Base-by-base conservation (phyloP, 1,140 invertebrate species). In the Archegozetes longisetosus region DNA sequence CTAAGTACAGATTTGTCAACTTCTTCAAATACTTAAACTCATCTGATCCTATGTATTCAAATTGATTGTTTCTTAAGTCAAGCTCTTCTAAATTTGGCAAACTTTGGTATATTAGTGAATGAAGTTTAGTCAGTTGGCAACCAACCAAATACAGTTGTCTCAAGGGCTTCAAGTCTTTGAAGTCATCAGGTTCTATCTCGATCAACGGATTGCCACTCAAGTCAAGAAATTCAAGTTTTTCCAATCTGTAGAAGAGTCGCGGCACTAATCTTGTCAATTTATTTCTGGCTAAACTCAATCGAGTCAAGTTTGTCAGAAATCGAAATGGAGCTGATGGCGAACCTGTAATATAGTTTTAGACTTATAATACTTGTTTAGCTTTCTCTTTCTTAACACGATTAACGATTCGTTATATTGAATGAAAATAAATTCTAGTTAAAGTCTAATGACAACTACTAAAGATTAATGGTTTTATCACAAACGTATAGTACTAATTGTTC, bases 161-260 rank as follows among this genome's bases (percentile, higher is more conserved):
- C 58, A 87, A 64, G 12, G 62, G 58, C n/a, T 55, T 22, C 13
- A 67, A 51, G 55, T 68, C 67, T 47, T 60, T 71, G 48, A 60
- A 64, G 60, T 61, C 70, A 55, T 63, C 66, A 53, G 82, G 81
- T 72, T 86, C 84, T 66, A 87, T 81, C 67, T 81, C 78, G 67
- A 76, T 76, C 60, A 88, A 70, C 56, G 80, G 79, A 73, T 88
- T 88, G 60, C 80, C 76, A 69, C 81, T 84, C 47, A 88, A 70
- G 72, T 86, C 82, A 55, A 88, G 73, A 63, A 77, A 58, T 62
- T 76, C 75, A 48, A 88, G 74, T 68, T 82, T 83, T 17, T 76
- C 74, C 20, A 85, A 69, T 70, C 79, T 79, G 55, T 80, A 76
- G 68, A 85, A 85, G n/a, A 84, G 73, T 59, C 83, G 70, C 3